These are phyloP conservation scores for Jacana jacana DNA, from an alignment of 2,113 vertebrate genomes.

Conservation along the genomic window DNA sequence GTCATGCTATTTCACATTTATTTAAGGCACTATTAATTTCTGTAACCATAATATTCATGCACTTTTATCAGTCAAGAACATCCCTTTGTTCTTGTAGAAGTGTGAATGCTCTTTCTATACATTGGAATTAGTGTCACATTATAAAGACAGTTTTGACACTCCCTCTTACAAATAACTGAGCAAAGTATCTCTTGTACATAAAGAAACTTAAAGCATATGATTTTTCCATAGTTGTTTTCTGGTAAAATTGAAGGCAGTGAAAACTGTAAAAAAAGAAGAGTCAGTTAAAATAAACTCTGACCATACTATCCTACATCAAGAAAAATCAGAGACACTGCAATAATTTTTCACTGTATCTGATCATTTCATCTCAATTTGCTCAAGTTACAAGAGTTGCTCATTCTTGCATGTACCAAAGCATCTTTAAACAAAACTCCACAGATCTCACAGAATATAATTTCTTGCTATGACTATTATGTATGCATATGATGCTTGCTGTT, in stretches of 20 bases:
- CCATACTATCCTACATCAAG: not conserved
- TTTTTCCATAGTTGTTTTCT: not conserved
- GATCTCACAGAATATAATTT: not conserved
- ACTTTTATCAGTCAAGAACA: constrained; percentile 24
- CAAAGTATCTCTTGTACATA: not conserved
- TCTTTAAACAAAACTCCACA: not conserved
- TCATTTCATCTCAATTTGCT: not conserved
- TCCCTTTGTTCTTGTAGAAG: constrained; percentile 22
- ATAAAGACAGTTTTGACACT: not conserved
- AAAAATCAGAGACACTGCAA: not conserved
- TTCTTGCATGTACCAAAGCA: not conserved
- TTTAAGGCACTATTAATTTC: not conserved
- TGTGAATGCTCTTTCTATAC: not conserved
- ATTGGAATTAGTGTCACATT: not conserved
- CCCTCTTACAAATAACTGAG: not conserved
- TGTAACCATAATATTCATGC: not conserved
- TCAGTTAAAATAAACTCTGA: not conserved
- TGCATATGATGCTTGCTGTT: not conserved
- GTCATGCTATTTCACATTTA: not conserved
- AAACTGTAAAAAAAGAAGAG: not conserved
- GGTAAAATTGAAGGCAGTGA: not conserved
- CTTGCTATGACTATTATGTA: not conserved
- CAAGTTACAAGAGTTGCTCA: not conserved
- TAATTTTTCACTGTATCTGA: not conserved
- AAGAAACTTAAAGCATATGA: not conserved